phyloP scores from a whole-genome alignment of 2,113 vertebrate genomes.

The Ammodytes marinus region DNA sequence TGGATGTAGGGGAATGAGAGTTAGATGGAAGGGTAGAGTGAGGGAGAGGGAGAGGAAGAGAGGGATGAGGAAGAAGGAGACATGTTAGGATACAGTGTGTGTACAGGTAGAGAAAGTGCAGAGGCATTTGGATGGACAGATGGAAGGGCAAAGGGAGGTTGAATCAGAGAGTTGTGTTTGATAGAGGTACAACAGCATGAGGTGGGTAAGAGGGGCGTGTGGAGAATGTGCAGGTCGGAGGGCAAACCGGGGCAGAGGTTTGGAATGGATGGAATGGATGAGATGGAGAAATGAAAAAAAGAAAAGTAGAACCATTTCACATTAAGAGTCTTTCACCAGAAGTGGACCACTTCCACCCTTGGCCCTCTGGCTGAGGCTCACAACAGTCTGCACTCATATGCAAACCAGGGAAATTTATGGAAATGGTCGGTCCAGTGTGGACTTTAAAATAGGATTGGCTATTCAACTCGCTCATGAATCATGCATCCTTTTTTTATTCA shows the following conservation, averaged over 20 bases:
- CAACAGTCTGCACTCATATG: slow-evolving; percentile 58
- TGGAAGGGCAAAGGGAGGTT: slow-evolving; percentile 59
- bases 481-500: slow-evolving; percentile 56
- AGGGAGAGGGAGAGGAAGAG: slow-evolving; percentile 25
- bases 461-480: slow-evolving; percentile 64
- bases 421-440: slow-evolving; percentile 63
- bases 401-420: slow-evolving; percentile 68
- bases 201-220: slow-evolving; percentile 40
- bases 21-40: slow-evolving; percentile 42
- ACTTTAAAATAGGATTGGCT: slow-evolving; percentile 66
- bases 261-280: slow-evolving; percentile 41
- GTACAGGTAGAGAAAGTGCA: slow-evolving; percentile 28
- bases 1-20: slow-evolving; percentile 47
- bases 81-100: slow-evolving; percentile 31
- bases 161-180: slow-evolving; percentile 62
- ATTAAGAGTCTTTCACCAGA: slow-evolving; percentile 60
- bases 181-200: slow-evolving; percentile 56
- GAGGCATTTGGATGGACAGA: slow-evolving; percentile 48
- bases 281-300: slow-evolving; percentile 45
- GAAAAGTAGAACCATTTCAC: slow-evolving; percentile 50
- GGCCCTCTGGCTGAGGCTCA: slow-evolving; percentile 53
- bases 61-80: slow-evolving; percentile 21
- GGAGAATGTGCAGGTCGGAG: slow-evolving; percentile 58
- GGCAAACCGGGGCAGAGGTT: slow-evolving; percentile 40
- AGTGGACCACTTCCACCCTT: slow-evolving; percentile 61